Evolutionary conservation across 2,797 vertebrate genomes (phyloP).

Genomic region (Ptychadena robeensis): DNA sequence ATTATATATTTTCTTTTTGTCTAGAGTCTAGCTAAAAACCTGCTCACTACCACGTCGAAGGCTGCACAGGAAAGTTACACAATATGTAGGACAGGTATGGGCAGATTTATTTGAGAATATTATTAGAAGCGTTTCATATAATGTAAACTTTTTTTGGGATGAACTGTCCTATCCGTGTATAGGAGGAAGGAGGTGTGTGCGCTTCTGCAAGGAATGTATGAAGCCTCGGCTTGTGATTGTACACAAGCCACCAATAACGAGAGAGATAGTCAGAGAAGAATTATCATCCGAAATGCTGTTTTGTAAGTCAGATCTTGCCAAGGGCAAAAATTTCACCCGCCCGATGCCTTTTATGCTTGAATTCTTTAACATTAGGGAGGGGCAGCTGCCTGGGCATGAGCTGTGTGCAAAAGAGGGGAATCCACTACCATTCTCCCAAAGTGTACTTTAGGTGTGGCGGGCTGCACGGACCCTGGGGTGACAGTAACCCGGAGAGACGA

Average conservation of each 20-base stretch:
- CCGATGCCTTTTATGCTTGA: slow-evolving; percentile 44
- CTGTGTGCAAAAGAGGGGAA: slow-evolving; percentile 21
- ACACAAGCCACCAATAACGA: slow-evolving; percentile 1
- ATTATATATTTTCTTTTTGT: background rate
- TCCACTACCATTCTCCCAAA: background rate
- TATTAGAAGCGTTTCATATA: background rate
- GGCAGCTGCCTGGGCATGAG: slow-evolving; percentile 51
- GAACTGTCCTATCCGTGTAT: background rate
- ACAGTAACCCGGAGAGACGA: background rate
- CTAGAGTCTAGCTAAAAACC: background rate
- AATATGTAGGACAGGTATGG: background rate
- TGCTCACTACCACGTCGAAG: background rate
- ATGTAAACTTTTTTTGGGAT: background rate
- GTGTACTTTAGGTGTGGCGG: slow-evolving; percentile 27
- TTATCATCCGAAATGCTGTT: slow-evolving; percentile 36
- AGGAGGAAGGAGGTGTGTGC: background rate
- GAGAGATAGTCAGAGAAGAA: background rate
- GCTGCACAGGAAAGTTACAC: background rate
- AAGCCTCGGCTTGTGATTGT: background rate
- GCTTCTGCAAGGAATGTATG: background rate
- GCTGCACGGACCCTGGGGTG: background rate
- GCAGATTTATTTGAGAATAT: background rate
- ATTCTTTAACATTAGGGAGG: slow-evolving; percentile 59
- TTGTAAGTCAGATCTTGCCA: slow-evolving; percentile 54
- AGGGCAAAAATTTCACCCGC: slow-evolving; percentile 35